Conservation (phyloP, 1,140 invertebrate species). For the Antheraea mylitta region DNA sequence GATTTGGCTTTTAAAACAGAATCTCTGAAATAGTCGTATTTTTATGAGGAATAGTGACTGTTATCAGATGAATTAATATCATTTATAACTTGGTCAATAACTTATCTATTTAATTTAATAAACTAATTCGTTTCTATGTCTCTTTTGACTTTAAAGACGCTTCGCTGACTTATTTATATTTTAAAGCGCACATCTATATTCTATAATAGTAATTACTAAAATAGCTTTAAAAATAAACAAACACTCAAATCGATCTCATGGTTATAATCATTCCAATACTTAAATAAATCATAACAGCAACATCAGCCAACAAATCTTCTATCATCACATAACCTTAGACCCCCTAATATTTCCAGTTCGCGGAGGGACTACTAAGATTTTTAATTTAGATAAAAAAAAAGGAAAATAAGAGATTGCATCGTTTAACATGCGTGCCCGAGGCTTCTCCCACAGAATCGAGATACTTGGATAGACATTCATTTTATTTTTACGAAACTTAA, state of each 20-base stretch:
- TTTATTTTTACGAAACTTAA: background rate
- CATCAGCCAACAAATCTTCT: conserved; percentile 1
- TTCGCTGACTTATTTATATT: too few species aligned
- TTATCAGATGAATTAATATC: too few species aligned
- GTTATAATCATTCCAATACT: background rate
- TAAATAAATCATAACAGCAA: conserved; percentile 1
- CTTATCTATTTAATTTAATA: too few species aligned
- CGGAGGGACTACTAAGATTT: conserved; percentile 40
- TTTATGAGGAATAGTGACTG: too few species aligned
- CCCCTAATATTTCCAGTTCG: conserved; percentile 11
- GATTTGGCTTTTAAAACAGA: too few species aligned
- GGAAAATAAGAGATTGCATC: conserved; percentile 41
- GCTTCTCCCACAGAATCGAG: conserved; percentile 6
- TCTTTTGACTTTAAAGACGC: too few species aligned
- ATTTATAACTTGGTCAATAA: too few species aligned
- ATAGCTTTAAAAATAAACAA: background rate
- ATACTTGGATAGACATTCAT: conserved; percentile 14
- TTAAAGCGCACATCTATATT: too few species aligned
- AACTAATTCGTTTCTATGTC: too few species aligned
- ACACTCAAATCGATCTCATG: background rate
- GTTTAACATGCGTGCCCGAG: conserved; percentile 35
- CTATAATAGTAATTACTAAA: background rate
- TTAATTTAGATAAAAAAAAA: conserved; percentile 62
- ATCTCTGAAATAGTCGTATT: too few species aligned
- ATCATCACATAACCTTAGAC: conserved; percentile 30